Evolutionary conservation across 2,113 vertebrate genomes (phyloP), one percentile per base, ranked within the genome.

Genomic region (Chlamydotis undulata): DNA sequence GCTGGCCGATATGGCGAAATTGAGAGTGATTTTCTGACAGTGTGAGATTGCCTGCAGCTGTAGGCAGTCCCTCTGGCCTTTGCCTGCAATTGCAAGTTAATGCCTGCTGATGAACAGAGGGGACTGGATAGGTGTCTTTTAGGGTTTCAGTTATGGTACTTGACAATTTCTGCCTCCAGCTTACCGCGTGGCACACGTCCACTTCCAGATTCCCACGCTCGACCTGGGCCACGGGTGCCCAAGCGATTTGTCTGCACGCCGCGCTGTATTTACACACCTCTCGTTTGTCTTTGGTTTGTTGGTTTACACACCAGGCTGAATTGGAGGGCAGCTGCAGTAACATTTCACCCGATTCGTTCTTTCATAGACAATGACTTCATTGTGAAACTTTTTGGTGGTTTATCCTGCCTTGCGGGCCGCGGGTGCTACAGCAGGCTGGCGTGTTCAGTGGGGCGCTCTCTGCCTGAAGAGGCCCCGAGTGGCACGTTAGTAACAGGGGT

Each of bases 141-240:
- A 47, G 84, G 77, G 53, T 87, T 74, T 87, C 59, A 74, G n/a
- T 84, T 83, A 45, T 21, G 77, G 16, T 70, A 19, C 35, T 52
- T 71, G 74, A 60, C 65, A 71, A 16, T 65, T 85, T 43, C 75
- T 94, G 61, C 57, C 45, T 89, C 39, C 57, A 69, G 0, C 4
- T 7, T 4, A 6, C 63, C 63, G 31, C 6, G 4, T 1, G 3
- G 53, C 39, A 31, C 31, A 8, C 0, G 0, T 56, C 75, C 1
- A 0, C 4, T 2, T 65, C 53, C 39, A 24, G 83, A 22, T 83
- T 76, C 86, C 63, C 47, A 12, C 4, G 4, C 26, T 31, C 70
- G 52, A 26, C 68, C 68, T 28, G 56, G 67, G 68, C 91, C 6
- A 0, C 6, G 9, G 11, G 26, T 73, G 50, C 83, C 5, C 5